A percentile compares a stretch with the other conserved stretches of the same genome.
Evolutionary conservation across 2,888 invertebrate genomes (phyloP).

Genomic region (Xestia ashworthii): DNA sequence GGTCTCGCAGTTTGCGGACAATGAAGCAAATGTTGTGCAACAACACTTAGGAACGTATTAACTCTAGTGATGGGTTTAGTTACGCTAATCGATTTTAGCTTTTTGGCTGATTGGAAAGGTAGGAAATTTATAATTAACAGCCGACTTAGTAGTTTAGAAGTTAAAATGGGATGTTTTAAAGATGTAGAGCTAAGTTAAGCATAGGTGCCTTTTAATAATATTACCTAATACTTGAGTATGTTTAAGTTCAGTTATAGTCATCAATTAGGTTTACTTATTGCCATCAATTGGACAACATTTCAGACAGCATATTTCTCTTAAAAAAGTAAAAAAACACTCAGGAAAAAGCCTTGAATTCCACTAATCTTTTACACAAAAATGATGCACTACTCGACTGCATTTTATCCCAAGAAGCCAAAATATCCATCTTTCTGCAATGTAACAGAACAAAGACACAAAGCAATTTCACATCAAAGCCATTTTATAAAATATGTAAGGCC

Average conservation of each 20-base stretch:
- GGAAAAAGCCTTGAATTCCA: not conserved
- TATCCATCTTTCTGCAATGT: not conserved
- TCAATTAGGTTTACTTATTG: not conserved
- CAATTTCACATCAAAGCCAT: conserved; percentile 31
- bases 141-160: not conserved
- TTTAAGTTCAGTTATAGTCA: too few relatives aligned
- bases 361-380: not conserved
- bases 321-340: not conserved
- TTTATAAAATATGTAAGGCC: conserved; percentile 46
- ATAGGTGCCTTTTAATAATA: not conserved
- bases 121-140: not conserved
- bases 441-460: not conserved
- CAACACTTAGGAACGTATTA: conserved; percentile 83
- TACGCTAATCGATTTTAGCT: conserved; percentile 50
- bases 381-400: not conserved
- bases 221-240: not conserved
- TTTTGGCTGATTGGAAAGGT: conserved; percentile 14
- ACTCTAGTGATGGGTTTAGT: conserved; percentile 72
- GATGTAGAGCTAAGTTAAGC: not conserved
- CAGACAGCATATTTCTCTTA: not conserved
- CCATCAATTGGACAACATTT: not conserved
- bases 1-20: conserved; percentile 77
- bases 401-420: not conserved
- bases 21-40: conserved; percentile 85
- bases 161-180: not conserved